Evolutionary conservation across 2,113 vertebrate genomes (phyloP).

Genomic region (Speoplatyrhinus poulsoni): DNA sequence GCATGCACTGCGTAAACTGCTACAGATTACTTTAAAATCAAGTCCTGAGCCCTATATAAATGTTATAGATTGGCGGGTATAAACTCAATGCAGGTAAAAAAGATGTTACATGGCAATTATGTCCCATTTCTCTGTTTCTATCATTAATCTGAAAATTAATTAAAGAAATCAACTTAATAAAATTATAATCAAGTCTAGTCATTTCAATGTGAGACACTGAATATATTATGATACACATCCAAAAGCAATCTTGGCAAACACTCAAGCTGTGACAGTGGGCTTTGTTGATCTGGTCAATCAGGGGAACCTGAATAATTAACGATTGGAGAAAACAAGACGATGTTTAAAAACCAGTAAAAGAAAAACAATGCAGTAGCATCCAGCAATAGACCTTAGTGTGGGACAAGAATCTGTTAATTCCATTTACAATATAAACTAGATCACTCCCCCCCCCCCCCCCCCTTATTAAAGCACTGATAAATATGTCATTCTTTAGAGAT

Average conservation of each 20-base stretch:
- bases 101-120: conserved; percentile 49
- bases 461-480: conserved; percentile 75
- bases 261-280: conserved; percentile 52
- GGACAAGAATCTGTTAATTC: conserved; percentile 46
- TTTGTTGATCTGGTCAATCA: conserved; percentile 56
- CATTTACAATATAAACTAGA: conserved; percentile 68
- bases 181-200: conserved; percentile 37
- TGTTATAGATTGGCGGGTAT: conserved; percentile 54
- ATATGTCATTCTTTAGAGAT: conserved; percentile 66
- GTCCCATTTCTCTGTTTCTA: conserved; percentile 31
- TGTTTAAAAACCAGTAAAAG: conserved; percentile 61
- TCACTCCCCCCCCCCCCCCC: conserved; percentile 13
- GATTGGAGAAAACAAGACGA: conserved; percentile 64
- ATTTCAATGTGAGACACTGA: conserved; percentile 49
- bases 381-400: conserved; percentile 71
- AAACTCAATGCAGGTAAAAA: conserved; percentile 50
- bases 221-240: conserved; percentile 54
- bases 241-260: conserved; percentile 50
- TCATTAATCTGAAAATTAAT: conserved; percentile 23
- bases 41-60: conserved; percentile 34
- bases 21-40: conserved; percentile 30
- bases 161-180: conserved; percentile 29
- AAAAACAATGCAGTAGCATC: conserved; percentile 57
- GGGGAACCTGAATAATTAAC: conserved; percentile 57
- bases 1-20: conserved; percentile 42